These are phyloP conservation scores for Orthonyx spaldingii DNA, from an alignment of 2,113 vertebrate genomes.

Conservation along the genomic window DNA sequence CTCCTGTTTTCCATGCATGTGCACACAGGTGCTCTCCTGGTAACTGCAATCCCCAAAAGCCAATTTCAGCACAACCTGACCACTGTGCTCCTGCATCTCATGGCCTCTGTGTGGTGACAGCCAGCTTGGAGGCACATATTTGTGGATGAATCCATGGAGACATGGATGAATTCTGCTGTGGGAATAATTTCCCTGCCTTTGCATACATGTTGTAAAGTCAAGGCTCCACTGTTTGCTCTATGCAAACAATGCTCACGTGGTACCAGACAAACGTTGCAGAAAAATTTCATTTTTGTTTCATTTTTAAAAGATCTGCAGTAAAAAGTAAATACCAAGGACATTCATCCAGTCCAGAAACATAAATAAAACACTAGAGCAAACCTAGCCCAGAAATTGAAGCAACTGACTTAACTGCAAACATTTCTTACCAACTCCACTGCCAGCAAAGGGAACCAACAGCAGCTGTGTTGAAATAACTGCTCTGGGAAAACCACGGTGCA, in stretches of 20 bases:
- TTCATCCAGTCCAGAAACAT: background rate
- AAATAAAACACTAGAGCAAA: background rate
- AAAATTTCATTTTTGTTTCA: background rate
- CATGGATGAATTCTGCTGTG: background rate
- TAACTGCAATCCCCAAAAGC: background rate
- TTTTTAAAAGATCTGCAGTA: background rate
- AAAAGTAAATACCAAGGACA: background rate
- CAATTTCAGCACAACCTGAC: background rate
- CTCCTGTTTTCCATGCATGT: accelerated
- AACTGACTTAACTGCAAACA: background rate
- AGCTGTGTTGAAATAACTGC: background rate
- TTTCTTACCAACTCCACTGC: background rate
- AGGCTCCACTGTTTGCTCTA: background rate
- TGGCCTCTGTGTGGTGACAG: background rate
- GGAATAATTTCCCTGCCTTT: background rate
- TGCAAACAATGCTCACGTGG: background rate
- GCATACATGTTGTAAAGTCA: background rate
- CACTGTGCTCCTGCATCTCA: background rate
- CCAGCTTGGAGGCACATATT: background rate
- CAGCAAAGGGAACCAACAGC: background rate
- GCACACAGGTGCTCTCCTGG: background rate
- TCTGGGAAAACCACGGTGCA: background rate
- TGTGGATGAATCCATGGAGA: background rate
- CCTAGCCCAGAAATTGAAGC: background rate
- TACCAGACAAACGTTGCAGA: background rate